A percentile compares a stretch with the other conserved stretches of the same genome.
Conservation (phyloP, 2,797 vertebrate genomes). For the Cirrhinus molitorella region DNA sequence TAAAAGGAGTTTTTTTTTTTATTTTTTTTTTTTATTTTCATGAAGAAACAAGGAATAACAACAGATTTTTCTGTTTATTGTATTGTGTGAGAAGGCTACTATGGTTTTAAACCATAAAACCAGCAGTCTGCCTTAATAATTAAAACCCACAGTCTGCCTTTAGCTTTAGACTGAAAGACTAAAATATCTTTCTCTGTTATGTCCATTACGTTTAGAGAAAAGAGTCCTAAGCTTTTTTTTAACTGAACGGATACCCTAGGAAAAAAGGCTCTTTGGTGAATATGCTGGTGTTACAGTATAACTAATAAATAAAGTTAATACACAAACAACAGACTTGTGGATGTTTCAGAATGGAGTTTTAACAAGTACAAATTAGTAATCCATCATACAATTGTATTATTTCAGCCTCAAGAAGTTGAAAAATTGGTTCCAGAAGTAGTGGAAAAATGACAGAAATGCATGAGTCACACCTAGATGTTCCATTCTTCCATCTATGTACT, state of each 20-base stretch:
- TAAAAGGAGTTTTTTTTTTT: background rate
- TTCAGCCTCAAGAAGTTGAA: constrained; percentile 25
- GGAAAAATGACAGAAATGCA: constrained; percentile 1
- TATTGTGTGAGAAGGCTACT: background rate
- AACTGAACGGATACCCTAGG: background rate
- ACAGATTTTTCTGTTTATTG: background rate
- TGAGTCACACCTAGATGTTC: constrained; percentile 14
- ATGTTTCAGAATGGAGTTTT: background rate
- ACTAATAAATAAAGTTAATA: background rate
- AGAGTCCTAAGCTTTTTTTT: background rate
- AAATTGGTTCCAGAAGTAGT: background rate
- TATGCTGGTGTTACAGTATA: background rate
- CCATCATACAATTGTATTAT: constrained; percentile 39
- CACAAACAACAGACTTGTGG: background rate
- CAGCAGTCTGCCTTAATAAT: background rate
- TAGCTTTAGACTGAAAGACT: background rate
- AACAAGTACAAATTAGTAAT: background rate
- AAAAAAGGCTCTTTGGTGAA: background rate
- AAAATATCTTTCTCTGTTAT: background rate
- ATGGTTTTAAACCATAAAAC: background rate
- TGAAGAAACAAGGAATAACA: background rate
- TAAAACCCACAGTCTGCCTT: background rate
- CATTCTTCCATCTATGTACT: constrained; percentile 24
- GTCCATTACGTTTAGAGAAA: background rate
- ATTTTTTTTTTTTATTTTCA: background rate